Base-by-base conservation (phyloP, 92 coral and sea anemone genomes). In the Zoanthus gigantus region DNA sequence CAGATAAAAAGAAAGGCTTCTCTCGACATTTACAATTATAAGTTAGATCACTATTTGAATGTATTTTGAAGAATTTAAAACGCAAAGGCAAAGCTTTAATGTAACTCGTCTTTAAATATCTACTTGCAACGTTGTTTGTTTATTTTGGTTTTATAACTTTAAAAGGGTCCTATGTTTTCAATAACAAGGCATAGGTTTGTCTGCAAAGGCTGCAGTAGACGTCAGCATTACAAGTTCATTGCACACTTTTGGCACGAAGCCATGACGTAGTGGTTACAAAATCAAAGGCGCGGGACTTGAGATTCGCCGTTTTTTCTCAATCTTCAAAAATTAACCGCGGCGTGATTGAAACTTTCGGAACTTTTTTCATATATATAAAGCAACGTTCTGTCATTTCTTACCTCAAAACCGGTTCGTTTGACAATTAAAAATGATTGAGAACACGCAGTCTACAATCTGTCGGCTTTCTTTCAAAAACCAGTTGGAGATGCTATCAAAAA, bases 131-230 rank as follows among this genome's bases (percentile, higher is more conserved):
- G 32, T 80, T 15, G 85, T 18, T 63, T 73, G 28, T 45, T 30
- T 80, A 29, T 80, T 80, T 80, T 80, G 85, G 58, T 63, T 80
- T 45, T 46, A 16, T 12, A 45, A 28, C 65, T 30, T 28, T 56
- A 6, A 80, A 80, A 80, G 7, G 45, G 48, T 63, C 74, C 42
- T 17, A 44, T 60, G 56, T 34, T 78, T 78, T 42, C 9, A 45
- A 79, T 44, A 65, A 66, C 50, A 63, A 63, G 80, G 16, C 63
- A 80, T n/a, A 45, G 47, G 13, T 80, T 65, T 78, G 53, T 65
- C 48, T 78, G 18, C 74, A 45, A 65, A 58, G 84, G 72, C 83
- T 50, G 37, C 6, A 50, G 56, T 10, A 23, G 54, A 16, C 84
- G 18, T 10, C 71, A 28, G 23, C 23, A 23, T 23, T 23, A 32